Evolutionary conservation across 2,797 vertebrate species (phyloP).

Genomic region (Typhlichthys eigenmanni): DNA sequence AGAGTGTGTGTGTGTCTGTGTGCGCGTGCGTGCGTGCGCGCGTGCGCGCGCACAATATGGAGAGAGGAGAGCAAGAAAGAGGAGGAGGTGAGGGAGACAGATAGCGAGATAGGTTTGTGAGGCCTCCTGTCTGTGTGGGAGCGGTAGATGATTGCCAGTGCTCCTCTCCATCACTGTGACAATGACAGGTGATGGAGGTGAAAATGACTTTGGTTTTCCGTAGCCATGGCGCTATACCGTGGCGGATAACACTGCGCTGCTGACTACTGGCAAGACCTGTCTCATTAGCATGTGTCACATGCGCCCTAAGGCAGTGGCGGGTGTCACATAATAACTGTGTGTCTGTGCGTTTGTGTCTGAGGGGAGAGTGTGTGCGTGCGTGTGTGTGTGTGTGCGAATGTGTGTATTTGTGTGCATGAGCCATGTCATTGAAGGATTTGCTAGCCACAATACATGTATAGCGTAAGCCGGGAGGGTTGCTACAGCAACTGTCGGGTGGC

Average conservation of each 20-base stretch:
- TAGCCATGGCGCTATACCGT: constrained; percentile 56
- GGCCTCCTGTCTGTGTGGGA: constrained; percentile 60
- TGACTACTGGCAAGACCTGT: constrained; percentile 63
- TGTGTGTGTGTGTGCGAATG: constrained; percentile 14
- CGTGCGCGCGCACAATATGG: constrained; percentile 1
- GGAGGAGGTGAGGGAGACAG: constrained; percentile 20
- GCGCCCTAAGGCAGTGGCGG: constrained; percentile 52
- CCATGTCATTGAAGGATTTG: constrained; percentile 53
- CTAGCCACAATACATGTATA: constrained; percentile 51
- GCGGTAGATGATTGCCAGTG: constrained; percentile 71
- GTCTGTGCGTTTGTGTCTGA: constrained; percentile 41
- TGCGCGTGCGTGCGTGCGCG: not conserved
- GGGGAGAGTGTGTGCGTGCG: constrained; percentile 1
- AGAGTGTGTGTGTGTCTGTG: constrained; percentile 9
- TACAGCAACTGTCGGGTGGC: constrained; percentile 23
- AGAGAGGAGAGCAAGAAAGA: not conserved
- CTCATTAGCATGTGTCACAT: constrained; percentile 78
- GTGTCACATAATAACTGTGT: constrained; percentile 62
- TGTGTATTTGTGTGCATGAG: constrained; percentile 12
- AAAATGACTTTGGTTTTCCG: constrained; percentile 76
- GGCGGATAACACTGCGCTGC: constrained; percentile 60
- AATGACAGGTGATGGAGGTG: constrained; percentile 77
- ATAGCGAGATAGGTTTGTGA: constrained; percentile 45
- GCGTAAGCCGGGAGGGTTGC: constrained; percentile 45
- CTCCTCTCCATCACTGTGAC: constrained; percentile 68